Evolutionary conservation across 1,140 invertebrate species (phyloP), one percentile per base, ranked within the genome.

Genomic region (Dryas iulia): DNA sequence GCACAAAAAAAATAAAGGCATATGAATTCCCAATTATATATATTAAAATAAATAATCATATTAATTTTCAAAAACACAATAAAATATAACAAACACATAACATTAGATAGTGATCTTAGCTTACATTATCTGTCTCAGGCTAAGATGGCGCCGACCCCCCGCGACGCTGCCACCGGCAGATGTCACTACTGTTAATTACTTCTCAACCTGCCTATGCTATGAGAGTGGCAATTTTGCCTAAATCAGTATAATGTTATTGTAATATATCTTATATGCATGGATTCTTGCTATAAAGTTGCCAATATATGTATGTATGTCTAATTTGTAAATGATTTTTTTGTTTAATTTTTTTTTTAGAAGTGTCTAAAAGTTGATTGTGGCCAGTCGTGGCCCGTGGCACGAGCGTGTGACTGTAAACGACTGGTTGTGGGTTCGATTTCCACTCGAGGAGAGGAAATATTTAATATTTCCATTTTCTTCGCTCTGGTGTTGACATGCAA

Each of bases 171-270:
- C 76, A 78, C 70, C 69, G 54, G 66, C 62, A 71, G 63, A 65
- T 59, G 59, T 67, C 56, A 57, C 54, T 60, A 33, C 65, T 66
- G 69, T 77, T 81, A 81, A 81, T 81, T 77, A 76, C 74, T 59
- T 65, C 54, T 39, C 56, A 66, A 39, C 23, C 23, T 58, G 33
- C 62, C 47, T 53, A 23, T n/a, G 24, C 61, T 25, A 26, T 23
- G 61, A 63, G 52, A 52, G 25, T 63, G 61, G 61, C 52, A 63
- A 54, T 63, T 63, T 63, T 31, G 52, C n/a, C 61, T n/a, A 54
- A 28, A 56, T 33, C 28, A 62, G n/a, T 28, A 56, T 14, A 56
- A 12, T 26, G 53, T 25, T 56, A n/a, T 56, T 47, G 24, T 56
- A 25, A 56, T 25, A 5, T 56, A 56, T 56, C 10, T 25, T 18